These are phyloP conservation scores for Malurus melanocephalus DNA, from an alignment of 2,113 vertebrate genomes.

Conservation along the genomic window DNA sequence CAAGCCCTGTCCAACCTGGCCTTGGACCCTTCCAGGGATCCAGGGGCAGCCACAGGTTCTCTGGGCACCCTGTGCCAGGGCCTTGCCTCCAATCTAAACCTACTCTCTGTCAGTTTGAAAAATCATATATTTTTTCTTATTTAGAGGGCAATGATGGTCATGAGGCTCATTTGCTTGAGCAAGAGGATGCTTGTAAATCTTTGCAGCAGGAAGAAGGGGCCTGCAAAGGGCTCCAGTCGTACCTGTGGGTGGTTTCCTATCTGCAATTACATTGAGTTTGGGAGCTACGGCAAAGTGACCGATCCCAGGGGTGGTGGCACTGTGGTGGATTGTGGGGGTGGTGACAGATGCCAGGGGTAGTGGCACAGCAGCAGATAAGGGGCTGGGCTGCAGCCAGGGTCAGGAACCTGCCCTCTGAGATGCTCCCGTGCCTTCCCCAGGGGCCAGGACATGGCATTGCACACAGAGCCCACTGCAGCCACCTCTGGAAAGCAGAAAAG, in stretches of 20 bases:
- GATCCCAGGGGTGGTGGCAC: not conserved
- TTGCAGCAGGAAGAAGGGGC: not conserved
- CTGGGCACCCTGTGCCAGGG: not conserved
- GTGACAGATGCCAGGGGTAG: not conserved
- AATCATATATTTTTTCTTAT: not conserved
- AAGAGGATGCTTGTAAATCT: not conserved
- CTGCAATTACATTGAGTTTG: not conserved
- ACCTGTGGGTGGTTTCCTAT: not conserved
- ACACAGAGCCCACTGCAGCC: not conserved
- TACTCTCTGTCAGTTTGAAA: not conserved
- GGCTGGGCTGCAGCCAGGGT: not conserved
- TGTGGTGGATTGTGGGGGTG: not conserved
- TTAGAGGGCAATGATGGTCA: not conserved
- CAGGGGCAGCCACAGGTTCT: not conserved
- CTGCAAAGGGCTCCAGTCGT: not conserved
- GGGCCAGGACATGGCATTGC: not conserved
- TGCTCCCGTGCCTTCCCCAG: not conserved
- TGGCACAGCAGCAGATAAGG: not conserved
- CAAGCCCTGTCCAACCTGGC: not conserved
- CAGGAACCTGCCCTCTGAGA: not conserved
- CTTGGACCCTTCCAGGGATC: not conserved
- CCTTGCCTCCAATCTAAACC: not conserved
- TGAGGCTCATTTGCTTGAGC: rapidly evolving
- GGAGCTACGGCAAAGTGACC: not conserved
- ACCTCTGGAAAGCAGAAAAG: not conserved